Percentiles rank a stretch among this genome's conserved stretches.
phyloP scores from a whole-genome alignment of 1,140 invertebrate genomes.

The Zaprionus africanus region DNA sequence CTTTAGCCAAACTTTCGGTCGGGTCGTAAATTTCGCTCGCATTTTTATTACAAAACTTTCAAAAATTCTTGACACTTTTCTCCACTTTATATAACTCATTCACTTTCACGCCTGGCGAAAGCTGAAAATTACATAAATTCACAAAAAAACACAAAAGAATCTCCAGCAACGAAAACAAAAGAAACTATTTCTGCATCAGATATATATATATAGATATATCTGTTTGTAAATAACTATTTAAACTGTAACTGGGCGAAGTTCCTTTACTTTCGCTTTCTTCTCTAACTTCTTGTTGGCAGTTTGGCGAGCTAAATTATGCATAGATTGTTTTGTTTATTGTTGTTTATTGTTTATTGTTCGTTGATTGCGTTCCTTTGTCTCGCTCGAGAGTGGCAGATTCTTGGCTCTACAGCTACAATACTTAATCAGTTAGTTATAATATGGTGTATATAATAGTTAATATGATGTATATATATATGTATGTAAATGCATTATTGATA shows the following conservation, averaged over 20 bases:
- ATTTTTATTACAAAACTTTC: conserved; percentile 52
- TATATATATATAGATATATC: conserved; percentile 11
- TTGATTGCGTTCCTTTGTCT: conserved; percentile 68
- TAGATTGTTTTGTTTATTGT: conserved; percentile 21
- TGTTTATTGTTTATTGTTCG: conserved; percentile 76
- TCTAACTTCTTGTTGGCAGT: conserved; percentile 56
- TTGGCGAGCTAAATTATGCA: conserved; percentile 25
- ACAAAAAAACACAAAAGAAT: conserved; percentile 56
- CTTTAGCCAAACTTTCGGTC: conserved; percentile 26
- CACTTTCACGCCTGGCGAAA: conserved; percentile 52
- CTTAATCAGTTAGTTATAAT: conserved; percentile 26
- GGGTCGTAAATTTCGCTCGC: conserved; percentile 23
- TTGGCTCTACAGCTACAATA: conserved; percentile 49
- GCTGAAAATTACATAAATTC: conserved; percentile 48
- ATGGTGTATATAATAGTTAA: conserved; percentile 42
- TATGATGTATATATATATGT: conserved; percentile 27
- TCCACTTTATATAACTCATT: conserved; percentile 42
- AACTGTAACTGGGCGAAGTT: conserved; percentile 34
- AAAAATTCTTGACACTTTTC: conserved; percentile 45
- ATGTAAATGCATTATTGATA: conserved; percentile 71
- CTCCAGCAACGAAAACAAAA: conserved; percentile 26
- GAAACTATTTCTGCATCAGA: conserved; percentile 13
- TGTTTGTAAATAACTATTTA: conserved; percentile 34
- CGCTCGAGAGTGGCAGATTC: conserved; percentile 44
- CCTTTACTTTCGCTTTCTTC: conserved; percentile 66